Evolutionary conservation across 2,113 vertebrate species (phyloP).

Genomic region (Toxostoma redivivum): DNA sequence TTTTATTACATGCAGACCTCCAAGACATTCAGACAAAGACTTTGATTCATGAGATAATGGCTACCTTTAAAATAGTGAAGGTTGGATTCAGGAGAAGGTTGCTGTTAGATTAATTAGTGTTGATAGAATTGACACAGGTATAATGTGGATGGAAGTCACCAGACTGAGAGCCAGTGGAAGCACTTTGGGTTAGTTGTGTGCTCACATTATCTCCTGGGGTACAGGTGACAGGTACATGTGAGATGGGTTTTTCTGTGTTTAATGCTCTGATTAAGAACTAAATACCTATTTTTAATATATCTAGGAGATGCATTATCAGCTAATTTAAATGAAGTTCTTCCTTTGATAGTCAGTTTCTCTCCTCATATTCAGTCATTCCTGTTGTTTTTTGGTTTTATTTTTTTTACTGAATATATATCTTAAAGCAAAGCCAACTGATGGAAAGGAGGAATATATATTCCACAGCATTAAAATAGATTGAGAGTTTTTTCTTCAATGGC

Average conservation of each 20-base stretch:
- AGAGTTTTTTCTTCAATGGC: background rate
- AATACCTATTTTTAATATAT: background rate
- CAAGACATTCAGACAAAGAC: background rate
- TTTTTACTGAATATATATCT: background rate
- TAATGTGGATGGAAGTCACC: background rate
- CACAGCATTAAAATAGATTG: background rate
- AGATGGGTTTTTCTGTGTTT: background rate
- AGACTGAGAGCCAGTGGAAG: background rate
- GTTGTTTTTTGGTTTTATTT: background rate
- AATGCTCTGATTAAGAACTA: background rate
- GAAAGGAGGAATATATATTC: background rate
- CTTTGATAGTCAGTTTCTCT: background rate
- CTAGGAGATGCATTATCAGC: background rate
- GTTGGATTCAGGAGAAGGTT: background rate
- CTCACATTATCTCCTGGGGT: background rate
- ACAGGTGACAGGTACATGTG: background rate
- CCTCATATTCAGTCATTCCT: background rate
- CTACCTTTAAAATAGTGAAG: background rate
- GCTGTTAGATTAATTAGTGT: conserved; percentile 21
- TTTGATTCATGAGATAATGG: background rate
- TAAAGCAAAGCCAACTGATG: background rate
- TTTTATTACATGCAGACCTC: background rate
- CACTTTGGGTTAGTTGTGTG: background rate
- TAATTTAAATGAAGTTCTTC: background rate
- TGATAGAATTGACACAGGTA: background rate